These are phyloP conservation scores for Globodera ellingtonae DNA, from an alignment of 1,140 invertebrate species.

Conservation along the genomic window DNA sequence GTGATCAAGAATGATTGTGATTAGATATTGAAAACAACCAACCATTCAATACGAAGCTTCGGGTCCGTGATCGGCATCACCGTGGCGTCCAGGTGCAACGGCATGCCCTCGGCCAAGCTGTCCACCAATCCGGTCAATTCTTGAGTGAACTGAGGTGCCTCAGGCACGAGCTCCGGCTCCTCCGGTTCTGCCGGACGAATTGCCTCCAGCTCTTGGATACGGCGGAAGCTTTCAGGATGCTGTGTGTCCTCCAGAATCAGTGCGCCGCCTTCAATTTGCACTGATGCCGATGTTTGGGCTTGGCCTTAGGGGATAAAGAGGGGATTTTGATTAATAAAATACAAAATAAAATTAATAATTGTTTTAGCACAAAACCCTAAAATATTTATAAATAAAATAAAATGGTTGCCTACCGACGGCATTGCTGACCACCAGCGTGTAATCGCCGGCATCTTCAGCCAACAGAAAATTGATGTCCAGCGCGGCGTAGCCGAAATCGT, in stretches of 20 bases:
- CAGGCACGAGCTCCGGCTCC: constrained; percentile 50
- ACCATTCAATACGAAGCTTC: constrained; percentile 69
- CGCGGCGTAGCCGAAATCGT: constrained; percentile 89
- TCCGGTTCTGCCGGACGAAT: constrained; percentile 69
- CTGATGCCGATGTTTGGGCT: constrained; percentile 78
- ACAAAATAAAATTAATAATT: neutral
- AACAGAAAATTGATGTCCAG: constrained; percentile 85
- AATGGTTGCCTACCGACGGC: constrained; percentile 65
- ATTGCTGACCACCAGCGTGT: constrained; percentile 82
- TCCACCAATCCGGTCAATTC: constrained; percentile 53
- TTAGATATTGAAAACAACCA: constrained; percentile 19
- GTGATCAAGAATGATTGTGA: neutral
- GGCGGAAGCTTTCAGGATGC: constrained; percentile 90
- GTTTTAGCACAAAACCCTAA: neutral
- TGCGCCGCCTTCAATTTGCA: constrained; percentile 66
- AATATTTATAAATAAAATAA: neutral
- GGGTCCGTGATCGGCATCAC: constrained; percentile 94
- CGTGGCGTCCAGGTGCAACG: constrained; percentile 89
- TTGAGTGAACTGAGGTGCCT: constrained; percentile 61
- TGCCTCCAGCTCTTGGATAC: constrained; percentile 87
- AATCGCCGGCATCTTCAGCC: constrained; percentile 89
- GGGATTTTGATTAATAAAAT: constrained; percentile 2
- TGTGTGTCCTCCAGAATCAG: constrained; percentile 88
- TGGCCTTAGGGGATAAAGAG: constrained; percentile 77
- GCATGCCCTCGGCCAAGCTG: constrained; percentile 75